Conservation (phyloP, 2,888 invertebrate species). For the Aproaerema taeniolella region DNA sequence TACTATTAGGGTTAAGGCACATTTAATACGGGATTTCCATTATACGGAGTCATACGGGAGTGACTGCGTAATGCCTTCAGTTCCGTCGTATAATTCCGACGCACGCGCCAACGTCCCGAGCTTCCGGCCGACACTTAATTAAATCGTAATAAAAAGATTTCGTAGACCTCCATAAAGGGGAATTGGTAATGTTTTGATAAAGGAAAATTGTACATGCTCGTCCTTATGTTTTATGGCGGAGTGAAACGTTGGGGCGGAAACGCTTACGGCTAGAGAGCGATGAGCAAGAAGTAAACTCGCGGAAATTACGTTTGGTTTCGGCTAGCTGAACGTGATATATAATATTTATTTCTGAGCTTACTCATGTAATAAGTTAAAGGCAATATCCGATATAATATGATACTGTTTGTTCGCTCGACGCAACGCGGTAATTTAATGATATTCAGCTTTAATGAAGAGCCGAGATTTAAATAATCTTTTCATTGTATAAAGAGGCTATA, state of each 20-base stretch:
- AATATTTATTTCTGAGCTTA: slow-evolving; percentile 48
- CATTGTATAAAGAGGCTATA: slow-evolving; percentile 25
- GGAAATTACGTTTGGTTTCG: slow-evolving; percentile 39
- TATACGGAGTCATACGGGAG: slow-evolving; percentile 44
- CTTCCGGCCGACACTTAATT: slow-evolving; percentile 53
- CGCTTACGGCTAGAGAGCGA: slow-evolving; percentile 32
- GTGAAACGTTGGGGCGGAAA: slow-evolving; percentile 23
- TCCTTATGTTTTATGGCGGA: slow-evolving; percentile 23
- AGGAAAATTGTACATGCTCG: slow-evolving; percentile 25
- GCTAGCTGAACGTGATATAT: slow-evolving; percentile 41
- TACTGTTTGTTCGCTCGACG: slow-evolving; percentile 30
- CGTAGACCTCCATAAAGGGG: slow-evolving; percentile 30
- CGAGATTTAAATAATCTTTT: slow-evolving; percentile 18
- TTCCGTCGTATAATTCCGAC: slow-evolving; percentile 39
- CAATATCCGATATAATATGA: slow-evolving; percentile 42
- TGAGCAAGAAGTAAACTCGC: slow-evolving; percentile 34
- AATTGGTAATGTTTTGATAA: slow-evolving; percentile 29
- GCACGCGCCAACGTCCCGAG: slow-evolving; percentile 45
- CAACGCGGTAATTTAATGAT: slow-evolving; percentile 17
- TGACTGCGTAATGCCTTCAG: slow-evolving; percentile 27
- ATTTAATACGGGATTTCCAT: slow-evolving; percentile 62
- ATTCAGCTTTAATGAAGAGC: slow-evolving; percentile 13
- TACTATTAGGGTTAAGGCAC: slow-evolving; percentile 64
- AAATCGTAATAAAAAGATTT: slow-evolving; percentile 60
- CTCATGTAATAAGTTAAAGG: slow-evolving; percentile 36